Conservation (phyloP, 2,113 vertebrate genomes). For the Aegithalos caudatus region DNA sequence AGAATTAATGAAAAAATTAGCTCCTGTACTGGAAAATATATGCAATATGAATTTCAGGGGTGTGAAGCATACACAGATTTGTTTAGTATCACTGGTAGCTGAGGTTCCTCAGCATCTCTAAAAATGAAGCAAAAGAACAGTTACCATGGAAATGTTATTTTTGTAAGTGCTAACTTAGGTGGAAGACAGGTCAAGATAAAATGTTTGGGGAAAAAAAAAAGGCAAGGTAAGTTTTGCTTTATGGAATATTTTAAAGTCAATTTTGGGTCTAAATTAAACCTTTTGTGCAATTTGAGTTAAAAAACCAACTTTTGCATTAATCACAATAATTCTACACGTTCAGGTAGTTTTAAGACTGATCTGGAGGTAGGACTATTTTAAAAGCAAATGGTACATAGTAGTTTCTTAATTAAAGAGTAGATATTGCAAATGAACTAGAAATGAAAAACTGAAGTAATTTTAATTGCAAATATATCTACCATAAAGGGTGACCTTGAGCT, state of each 20-base stretch:
- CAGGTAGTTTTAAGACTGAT: not conserved
- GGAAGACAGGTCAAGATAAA: conserved; percentile 51
- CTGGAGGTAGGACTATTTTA: not conserved
- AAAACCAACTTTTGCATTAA: not conserved
- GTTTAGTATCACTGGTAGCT: conserved; percentile 1
- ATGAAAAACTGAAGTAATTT: not conserved
- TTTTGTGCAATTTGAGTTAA: not conserved
- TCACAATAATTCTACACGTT: accelerated
- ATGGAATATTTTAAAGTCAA: not conserved
- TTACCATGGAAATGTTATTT: conserved; percentile 63
- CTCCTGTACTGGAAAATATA: not conserved
- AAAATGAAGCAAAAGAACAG: conserved; percentile 44
- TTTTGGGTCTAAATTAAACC: not conserved
- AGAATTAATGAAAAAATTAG: not conserved
- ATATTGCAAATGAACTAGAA: not conserved
- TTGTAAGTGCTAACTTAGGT: conserved; percentile 35
- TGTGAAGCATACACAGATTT: not conserved
- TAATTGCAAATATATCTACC: not conserved
- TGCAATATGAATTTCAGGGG: not conserved
- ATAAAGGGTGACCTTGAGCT: not conserved
- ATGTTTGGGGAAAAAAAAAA: not conserved
- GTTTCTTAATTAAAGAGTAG: not conserved
- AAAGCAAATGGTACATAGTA: not conserved
- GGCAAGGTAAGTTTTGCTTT: not conserved
- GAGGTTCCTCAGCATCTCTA: conserved; percentile 36